Base-by-base conservation (phyloP, 30 jellyfish, hydroid and myxozoan species). In the Hydractinia symbiolongicarpus region DNA sequence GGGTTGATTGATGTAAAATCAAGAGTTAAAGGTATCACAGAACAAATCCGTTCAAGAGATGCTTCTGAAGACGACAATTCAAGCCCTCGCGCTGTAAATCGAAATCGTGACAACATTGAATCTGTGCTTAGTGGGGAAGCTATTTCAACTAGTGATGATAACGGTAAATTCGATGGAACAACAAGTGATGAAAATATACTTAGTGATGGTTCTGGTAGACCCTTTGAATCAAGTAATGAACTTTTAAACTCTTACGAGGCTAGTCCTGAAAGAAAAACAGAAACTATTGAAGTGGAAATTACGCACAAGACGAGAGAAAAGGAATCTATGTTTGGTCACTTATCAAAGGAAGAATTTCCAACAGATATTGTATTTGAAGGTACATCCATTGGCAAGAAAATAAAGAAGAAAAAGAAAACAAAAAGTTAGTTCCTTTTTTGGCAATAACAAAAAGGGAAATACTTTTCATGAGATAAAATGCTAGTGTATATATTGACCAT, bases 351-450 rank as follows among this genome's bases (percentile, higher is more conserved):
- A 66, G 99, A 81, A 17, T 94, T 86, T 68, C 86, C 88, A 17
- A 66, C 95, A 11, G 96, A 88, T 57, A 94, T 94, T n/a, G 99
- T 94, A 56, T 94, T 83, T 81, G 99, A 84, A 66, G 99, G 99
- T 20, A 88, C 99, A 40, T 94, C 99, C 5, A 88, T 76, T 52
- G 92, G 89, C 40, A 82, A 78, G 50, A 81, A 91, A 6, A 79
- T 69, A 61, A 61, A 56, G 66, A 83, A 79, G 55, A 56, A 40
- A 4, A 55, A 14, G 15, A 75, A 75, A 17, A 53, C 9, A 75
- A 51, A 51, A 52, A 71, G 61, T 30, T 19, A 71, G 61, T 55
- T 30, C 44, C 4, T 67, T 13, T 67, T 67, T 67, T 49, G 20
- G 4, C 61, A 20, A 11, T 11, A 13, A 58, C 3, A 58, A 58